phyloP scores from a whole-genome alignment of 2,888 invertebrate genomes.

The Incurvaria masculella region DNA sequence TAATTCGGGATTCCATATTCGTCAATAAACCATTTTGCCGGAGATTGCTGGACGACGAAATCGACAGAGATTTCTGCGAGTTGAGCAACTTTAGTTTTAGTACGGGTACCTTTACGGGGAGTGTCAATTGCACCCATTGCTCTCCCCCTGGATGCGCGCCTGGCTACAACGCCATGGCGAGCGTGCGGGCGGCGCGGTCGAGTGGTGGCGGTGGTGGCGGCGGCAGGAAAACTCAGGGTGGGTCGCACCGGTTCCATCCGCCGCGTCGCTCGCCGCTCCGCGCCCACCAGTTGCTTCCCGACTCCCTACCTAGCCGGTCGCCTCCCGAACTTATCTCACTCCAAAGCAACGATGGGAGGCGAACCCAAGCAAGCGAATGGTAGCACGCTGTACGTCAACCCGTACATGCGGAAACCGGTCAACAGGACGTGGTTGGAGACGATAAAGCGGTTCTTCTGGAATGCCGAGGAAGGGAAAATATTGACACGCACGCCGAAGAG shows the following conservation, averaged over 20 bases:
- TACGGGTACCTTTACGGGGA: too few relatives aligned
- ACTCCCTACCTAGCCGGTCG: too few relatives aligned
- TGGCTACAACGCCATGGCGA: too few relatives aligned
- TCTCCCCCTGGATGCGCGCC: too few relatives aligned
- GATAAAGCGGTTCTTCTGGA: slow-evolving; percentile 52
- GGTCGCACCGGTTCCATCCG: not conserved
- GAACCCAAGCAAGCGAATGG: not conserved
- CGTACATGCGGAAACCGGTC: not conserved
- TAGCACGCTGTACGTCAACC: not conserved
- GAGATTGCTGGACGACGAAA: too few relatives aligned
- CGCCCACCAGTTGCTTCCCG: not conserved
- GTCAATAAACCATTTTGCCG: too few relatives aligned
- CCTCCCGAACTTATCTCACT: too few relatives aligned
- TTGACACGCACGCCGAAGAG: slow-evolving; percentile 58
- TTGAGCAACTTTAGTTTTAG: too few relatives aligned
- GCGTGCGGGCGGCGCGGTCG: too few relatives aligned
- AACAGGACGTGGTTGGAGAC: slow-evolving; percentile 21
- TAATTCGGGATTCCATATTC: too few relatives aligned
- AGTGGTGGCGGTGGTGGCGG: not conserved
- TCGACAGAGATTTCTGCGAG: too few relatives aligned
- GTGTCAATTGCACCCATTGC: too few relatives aligned
- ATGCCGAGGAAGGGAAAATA: slow-evolving; percentile 58
- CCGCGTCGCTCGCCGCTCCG: not conserved
- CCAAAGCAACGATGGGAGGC: not conserved
- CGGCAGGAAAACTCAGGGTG: not conserved